Conservation (phyloP, 2,797 vertebrate genomes). For the Gallinago nigripennis region DNA sequence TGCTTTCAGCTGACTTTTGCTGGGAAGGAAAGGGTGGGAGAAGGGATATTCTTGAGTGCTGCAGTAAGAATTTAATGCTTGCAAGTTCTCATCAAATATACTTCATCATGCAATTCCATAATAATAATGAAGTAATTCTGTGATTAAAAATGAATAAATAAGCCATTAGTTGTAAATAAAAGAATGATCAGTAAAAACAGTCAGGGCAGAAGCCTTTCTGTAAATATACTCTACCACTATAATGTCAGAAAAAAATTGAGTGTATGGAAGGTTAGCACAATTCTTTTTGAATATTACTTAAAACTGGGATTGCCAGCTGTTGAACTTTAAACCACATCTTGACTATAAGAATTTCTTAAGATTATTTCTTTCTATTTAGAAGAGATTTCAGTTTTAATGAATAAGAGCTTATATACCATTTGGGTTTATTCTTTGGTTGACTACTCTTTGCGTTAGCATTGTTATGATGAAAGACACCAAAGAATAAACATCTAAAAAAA, state of each 20-base stretch:
- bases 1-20: background rate
- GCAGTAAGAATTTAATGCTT: background rate
- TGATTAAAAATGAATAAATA: background rate
- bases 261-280: background rate
- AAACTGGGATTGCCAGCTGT: background rate
- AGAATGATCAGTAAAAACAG: background rate
- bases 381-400: background rate
- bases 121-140: background rate
- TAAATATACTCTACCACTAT: background rate
- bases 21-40: background rate
- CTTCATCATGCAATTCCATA: background rate
- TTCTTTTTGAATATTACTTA: background rate
- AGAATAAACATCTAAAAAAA: background rate
- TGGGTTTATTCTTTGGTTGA: background rate
- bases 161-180: background rate
- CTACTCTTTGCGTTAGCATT: background rate
- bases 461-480: background rate
- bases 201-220: background rate
- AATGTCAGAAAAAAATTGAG: background rate
- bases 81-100: background rate
- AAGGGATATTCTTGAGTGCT: background rate
- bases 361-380: background rate
- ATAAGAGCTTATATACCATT: background rate
- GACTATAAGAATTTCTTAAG: background rate
- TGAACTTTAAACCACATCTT: background rate